Conservation (phyloP, 2,113 vertebrate genomes). For the Todiramphus chloris region DNA sequence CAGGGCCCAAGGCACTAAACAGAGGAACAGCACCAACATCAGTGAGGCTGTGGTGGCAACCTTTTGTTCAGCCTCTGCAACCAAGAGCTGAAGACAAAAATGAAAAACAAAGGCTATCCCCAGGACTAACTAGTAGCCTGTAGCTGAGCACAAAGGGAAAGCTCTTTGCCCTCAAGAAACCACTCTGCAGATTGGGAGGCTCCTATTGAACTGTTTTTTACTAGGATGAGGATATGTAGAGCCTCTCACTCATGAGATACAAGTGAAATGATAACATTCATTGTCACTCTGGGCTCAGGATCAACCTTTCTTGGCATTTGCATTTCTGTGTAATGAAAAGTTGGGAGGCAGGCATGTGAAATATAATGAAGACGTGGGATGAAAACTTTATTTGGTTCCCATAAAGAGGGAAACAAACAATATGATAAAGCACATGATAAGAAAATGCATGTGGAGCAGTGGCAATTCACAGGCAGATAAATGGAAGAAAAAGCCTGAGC, state of each 20-base stretch:
- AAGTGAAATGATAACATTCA: fast-evolving
- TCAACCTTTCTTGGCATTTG: background rate
- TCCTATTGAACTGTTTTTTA: background rate
- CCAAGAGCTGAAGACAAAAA: background rate
- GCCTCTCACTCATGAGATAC: background rate
- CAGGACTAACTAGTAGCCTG: background rate
- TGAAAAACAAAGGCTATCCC: background rate
- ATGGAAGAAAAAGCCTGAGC: background rate
- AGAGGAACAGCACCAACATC: background rate
- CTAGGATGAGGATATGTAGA: background rate
- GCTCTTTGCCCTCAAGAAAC: background rate
- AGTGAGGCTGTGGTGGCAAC: background rate
- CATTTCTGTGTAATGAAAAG: background rate
- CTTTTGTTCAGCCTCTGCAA: background rate
- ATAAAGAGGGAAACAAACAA: background rate
- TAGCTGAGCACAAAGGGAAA: background rate
- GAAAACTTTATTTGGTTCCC: conserved; percentile 31
- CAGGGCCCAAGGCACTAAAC: background rate
- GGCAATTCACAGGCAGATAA: background rate
- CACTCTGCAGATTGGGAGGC: background rate
- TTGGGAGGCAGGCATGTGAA: background rate
- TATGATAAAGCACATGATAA: background rate
- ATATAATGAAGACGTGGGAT: background rate
- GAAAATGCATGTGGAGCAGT: background rate
- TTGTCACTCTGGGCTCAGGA: background rate